Evolutionary conservation across 2,113 vertebrate species (phyloP).

Genomic region (Seriola aureovittata): DNA sequence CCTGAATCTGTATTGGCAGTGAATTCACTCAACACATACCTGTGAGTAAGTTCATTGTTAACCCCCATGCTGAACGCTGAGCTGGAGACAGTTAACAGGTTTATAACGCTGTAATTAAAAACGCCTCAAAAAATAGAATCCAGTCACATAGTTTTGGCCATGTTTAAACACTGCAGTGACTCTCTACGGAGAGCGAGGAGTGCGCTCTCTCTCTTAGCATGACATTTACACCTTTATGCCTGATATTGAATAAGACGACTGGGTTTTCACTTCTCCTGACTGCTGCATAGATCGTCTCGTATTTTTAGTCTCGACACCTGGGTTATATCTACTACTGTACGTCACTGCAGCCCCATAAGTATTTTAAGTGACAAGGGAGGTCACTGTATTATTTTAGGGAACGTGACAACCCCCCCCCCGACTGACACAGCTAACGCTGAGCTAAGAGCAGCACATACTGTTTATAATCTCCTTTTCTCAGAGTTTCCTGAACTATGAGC

Average conservation of each 20-base stretch:
- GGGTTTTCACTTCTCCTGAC: no score
- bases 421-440: neutral
- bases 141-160: neutral
- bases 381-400: neutral
- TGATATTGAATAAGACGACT: neutral
- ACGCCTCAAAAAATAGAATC: neutral
- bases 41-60: neutral
- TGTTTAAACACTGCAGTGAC: neutral
- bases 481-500: constrained; percentile 12
- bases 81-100: neutral
- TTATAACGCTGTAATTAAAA: neutral
- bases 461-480: neutral
- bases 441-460: neutral
- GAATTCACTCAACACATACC: neutral
- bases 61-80: neutral
- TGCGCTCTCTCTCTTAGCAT: neutral
- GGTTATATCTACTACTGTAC: no score
- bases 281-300: no score
- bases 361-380: neutral
- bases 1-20: neutral
- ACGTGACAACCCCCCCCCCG: neutral
- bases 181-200: neutral
- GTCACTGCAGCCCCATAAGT: no score
- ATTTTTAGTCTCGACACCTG: no score
- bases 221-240: neutral